Percentiles rank a stretch among this genome's conserved stretches.
Evolutionary conservation across 2,797 vertebrate species (phyloP).

Genomic region (Ibycter americanus): DNA sequence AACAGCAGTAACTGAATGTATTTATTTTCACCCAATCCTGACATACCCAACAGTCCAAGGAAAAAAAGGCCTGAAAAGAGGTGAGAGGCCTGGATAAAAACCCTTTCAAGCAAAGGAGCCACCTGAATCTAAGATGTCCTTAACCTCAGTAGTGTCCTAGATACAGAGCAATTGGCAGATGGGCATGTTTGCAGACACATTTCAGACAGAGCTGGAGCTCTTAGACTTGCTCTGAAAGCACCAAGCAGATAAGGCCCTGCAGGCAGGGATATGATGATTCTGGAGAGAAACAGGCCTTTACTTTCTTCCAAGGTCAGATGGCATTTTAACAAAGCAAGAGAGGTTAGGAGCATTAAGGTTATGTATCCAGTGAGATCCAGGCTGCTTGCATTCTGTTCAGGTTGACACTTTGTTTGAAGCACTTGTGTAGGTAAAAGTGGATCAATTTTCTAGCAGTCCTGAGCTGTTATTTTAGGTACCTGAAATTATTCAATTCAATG

Average conservation of each 20-base stretch:
- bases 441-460: background rate
- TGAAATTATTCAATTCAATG: background rate
- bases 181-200: background rate
- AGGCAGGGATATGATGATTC: background rate
- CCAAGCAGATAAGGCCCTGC: background rate
- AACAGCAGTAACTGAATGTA: background rate
- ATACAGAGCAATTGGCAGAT: background rate
- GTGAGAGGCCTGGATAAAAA: background rate
- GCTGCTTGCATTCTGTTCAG: background rate
- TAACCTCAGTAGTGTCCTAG: constrained; percentile 4
- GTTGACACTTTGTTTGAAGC: background rate
- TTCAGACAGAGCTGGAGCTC: background rate
- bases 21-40: background rate
- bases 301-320: background rate
- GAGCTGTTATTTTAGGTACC: background rate
- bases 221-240: background rate
- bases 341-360: background rate
- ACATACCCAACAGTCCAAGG: background rate
- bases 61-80: background rate
- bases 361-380: background rate
- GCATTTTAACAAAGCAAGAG: background rate
- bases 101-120: background rate
- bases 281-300: background rate
- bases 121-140: background rate
- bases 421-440: background rate